Evolutionary conservation across 2,113 vertebrate genomes (phyloP), one percentile per base, ranked within the genome.

Genomic region (Anseranas semipalmata): DNA sequence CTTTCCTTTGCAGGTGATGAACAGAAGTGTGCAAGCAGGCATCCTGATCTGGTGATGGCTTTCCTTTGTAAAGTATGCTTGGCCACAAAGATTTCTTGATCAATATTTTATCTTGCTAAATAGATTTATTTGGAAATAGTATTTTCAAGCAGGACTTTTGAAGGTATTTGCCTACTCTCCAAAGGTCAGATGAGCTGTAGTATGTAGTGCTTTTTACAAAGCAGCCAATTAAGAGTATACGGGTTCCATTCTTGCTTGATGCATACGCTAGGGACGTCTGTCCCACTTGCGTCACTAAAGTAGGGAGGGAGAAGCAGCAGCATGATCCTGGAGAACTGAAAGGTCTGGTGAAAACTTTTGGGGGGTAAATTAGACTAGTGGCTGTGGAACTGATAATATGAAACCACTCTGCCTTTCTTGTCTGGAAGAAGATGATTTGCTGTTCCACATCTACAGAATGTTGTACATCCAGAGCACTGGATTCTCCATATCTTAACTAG

Each of bases 61-160:
- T 99, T 99, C 63, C 71, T 99, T 37, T 99, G 99, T 79, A 99
- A 99, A 98, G 99, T 99, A 95, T 96, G 97, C 33, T 37, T 58
- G 66, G 43, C 4, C 60, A 50, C 35, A 60, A 7, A 30, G 30
- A 25, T 53, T 33, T 24, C n/a, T 35, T 41, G 55, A 41, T 24
- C 7, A 4, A 0, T 20, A 0, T 19, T 66, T 66, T 21, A 19
- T 45, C 48, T 62, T 3, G 1, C 45, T 76, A 8, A 56, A 27
- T 10, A 9, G 21, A 3, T 93, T 43, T 73, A 45, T 33, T 0
- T 83, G 6, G 4, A 66, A 17, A n/a, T 16, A 21, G 4, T 1
- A 0, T 45, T 91, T 93, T 65, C 30, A 78, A 32, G 16, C 3
- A 58, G 19, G 16, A 7, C 35, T 65, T 46, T 27, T 15, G 7